Evolutionary conservation across 2,797 vertebrate genomes (phyloP), one percentile per base, ranked within the genome.

Genomic region (Fundulus diaphanus): DNA sequence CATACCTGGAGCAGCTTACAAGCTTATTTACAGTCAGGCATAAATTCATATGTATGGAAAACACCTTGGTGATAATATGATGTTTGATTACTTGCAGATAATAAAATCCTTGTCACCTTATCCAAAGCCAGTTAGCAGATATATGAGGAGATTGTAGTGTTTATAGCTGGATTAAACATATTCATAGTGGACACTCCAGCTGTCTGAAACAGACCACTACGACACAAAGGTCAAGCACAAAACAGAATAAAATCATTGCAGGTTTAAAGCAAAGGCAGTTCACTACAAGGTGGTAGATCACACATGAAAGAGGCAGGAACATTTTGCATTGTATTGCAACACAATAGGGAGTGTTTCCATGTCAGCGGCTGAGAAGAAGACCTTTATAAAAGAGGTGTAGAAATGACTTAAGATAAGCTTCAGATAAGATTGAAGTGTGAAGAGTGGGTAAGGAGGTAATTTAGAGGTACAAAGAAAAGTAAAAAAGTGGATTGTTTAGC

Each of bases 101-200:
- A 7, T 70, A 82, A 80, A 61, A 46, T 70, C 59, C 33, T 65
- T 31, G 68, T 40, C 48, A 66, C 44, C 44, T 72, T 70, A 51
- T 85, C 61, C 68, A n/a, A 88, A 85, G 77, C 59, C 76, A 74
- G 77, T 88, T 80, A 70, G 37, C 54, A 82, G 84, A 87, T 88
- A 87, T 82, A 80, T 73, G 77, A 65, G 66, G 78, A 77, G 89
- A 90, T 89, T 87, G 84, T 12, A n/a, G 7, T 76, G 78, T 68
- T 42, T 66, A 46, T 29, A 18, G 9, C 3, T 24, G 22, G 40
- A 15, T 35, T 52, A 7, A 22, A 46, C 24, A 16, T 11, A 3
- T 29, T 44, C 5, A 46, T 16, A 74, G n/a, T 22, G 70, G 71
- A 78, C 70, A n/a, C 67, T 70, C 67, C 24, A 71, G 74, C 70